Evolutionary conservation across 2,888 invertebrate species (phyloP).

Genomic region (Nudaria mundana): DNA sequence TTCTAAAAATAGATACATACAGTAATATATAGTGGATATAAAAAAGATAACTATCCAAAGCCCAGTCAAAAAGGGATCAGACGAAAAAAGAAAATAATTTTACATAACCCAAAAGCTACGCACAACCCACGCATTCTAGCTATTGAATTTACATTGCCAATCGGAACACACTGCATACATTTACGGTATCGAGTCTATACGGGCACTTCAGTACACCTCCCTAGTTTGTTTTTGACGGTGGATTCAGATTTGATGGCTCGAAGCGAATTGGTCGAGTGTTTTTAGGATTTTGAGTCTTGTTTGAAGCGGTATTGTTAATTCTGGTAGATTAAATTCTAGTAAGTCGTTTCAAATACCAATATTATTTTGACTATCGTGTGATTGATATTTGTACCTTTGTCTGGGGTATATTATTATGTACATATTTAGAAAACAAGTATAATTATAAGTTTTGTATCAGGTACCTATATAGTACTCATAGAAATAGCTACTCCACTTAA

Average conservation of each 20-base stretch:
- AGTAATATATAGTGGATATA: no score
- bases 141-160: conserved; percentile 36
- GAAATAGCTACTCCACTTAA: no score
- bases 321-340: no score
- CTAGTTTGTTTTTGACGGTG: conserved; percentile 3
- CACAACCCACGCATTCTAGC: conserved; percentile 5
- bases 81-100: conserved; percentile 32
- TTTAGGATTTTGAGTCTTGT: background rate
- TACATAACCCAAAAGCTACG: conserved; percentile 22
- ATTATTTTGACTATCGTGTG: no score
- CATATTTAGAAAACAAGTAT: no score
- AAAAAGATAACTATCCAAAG: no score
- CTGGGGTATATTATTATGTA: no score
- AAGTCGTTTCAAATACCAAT: no score
- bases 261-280: conserved; percentile 1
- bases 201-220: background rate
- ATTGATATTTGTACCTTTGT: no score
- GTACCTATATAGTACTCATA: no score
- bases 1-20: no score
- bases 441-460: no score
- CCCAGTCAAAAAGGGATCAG: conserved; percentile 36
- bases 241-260: conserved; percentile 8
- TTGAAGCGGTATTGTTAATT: background rate
- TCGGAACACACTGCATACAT: conserved; percentile 14
- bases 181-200: background rate